Percentiles rank a stretch among this genome's conserved stretches.
Conservation (phyloP, 2,113 vertebrate genomes). For the Petaurus breviceps region DNA sequence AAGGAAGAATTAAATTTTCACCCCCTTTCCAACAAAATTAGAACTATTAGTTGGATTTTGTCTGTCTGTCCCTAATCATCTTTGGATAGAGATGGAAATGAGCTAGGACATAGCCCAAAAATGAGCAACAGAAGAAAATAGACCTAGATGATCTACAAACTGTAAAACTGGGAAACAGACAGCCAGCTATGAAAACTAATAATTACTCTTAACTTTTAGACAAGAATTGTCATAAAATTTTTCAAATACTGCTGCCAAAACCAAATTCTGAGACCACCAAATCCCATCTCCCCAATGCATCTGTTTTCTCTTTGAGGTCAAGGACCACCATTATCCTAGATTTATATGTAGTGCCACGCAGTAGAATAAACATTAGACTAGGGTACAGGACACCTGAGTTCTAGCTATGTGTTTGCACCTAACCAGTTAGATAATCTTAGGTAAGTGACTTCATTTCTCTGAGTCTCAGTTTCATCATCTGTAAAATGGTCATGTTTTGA, state of each 20-base stretch:
- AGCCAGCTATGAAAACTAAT: background rate
- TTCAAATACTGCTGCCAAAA: background rate
- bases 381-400: background rate
- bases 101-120: background rate
- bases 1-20: background rate
- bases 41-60: background rate
- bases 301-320: background rate
- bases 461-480: background rate
- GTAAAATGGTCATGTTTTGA: background rate
- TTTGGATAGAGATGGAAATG: background rate
- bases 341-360: background rate
- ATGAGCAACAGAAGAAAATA: background rate
- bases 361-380: background rate
- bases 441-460: background rate
- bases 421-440: no score
- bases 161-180: background rate
- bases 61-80: background rate
- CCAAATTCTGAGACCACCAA: background rate
- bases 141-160: background rate
- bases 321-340: background rate
- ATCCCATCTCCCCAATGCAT: background rate
- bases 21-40: background rate
- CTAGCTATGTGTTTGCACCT: background rate
- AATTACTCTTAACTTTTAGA: background rate
- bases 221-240: background rate